Evolutionary conservation across 2,113 vertebrate genomes (phyloP).

Genomic region (Siniperca chuatsi): DNA sequence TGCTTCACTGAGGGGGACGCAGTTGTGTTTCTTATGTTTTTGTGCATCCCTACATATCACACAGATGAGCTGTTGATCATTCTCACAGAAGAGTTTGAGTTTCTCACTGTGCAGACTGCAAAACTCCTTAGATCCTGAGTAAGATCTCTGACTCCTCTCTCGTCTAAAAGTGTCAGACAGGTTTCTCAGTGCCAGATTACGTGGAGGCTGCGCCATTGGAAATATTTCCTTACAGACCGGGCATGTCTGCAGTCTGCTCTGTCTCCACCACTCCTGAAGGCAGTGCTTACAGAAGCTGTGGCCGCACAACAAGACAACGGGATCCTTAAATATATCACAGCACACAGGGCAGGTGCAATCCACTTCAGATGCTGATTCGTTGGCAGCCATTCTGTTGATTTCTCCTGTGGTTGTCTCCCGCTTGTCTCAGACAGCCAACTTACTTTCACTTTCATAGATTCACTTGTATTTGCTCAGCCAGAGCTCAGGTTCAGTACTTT

Average conservation of each 20-base stretch:
- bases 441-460: constrained; percentile 32
- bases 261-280: constrained; percentile 61
- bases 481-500: background rate
- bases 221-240: constrained; percentile 54
- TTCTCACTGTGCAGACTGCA: too few relatives aligned
- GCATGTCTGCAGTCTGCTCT: constrained; percentile 21
- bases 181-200: too few relatives aligned
- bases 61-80: too few relatives aligned
- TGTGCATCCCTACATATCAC: too few relatives aligned
- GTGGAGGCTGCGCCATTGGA: accelerated
- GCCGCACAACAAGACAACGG: constrained; percentile 42
- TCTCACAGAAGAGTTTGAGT: too few relatives aligned
- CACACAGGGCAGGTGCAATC: constrained; percentile 20
- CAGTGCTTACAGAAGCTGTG: constrained; percentile 68
- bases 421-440: accelerated
- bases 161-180: too few relatives aligned
- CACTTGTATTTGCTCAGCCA: accelerated
- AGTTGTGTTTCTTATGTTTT: too few relatives aligned
- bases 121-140: too few relatives aligned
- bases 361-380: background rate
- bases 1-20: too few relatives aligned
- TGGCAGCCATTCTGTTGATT: background rate
- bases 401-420: background rate
- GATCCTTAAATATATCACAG: constrained; percentile 59
- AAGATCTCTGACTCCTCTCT: too few relatives aligned